These are phyloP conservation scores for Rhopalosiphum maidis DNA, from an alignment of 1,140 invertebrate species.

Conservation along the genomic window DNA sequence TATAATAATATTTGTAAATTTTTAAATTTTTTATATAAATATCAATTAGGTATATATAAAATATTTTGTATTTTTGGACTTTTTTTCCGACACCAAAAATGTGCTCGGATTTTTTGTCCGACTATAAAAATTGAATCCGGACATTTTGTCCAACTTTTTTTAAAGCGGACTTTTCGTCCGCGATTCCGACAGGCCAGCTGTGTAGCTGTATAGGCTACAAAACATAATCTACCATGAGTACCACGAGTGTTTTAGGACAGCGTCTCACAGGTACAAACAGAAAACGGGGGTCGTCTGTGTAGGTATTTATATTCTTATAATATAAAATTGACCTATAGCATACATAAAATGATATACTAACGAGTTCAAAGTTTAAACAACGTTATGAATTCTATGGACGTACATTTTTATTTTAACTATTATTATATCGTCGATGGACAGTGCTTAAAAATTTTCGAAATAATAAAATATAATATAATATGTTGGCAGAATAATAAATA, in stretches of 20 bases:
- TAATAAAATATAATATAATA: neutral
- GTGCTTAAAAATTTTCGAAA: neutral
- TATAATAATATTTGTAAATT: no score
- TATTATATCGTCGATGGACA: neutral
- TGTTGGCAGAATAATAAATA: neutral
- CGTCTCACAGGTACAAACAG: neutral
- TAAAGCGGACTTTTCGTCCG: no score
- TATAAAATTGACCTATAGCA: neutral
- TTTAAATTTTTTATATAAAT: no score
- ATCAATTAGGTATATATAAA: no score
- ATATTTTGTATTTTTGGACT: no score
- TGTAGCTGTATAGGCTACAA: neutral
- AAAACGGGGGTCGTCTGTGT: neutral
- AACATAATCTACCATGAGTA: no score
- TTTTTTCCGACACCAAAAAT: no score
- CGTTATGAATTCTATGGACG: neutral
- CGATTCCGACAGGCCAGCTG: no score
- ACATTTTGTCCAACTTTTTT: no score
- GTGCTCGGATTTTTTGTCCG: no score
- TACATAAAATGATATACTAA: neutral
- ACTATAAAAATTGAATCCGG: no score
- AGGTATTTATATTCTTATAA: neutral
- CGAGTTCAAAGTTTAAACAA: neutral
- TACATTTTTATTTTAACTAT: neutral
- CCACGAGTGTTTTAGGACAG: neutral